Evolutionary conservation across 2,888 invertebrate genomes (phyloP).

Genomic region (Pachydiplax longipennis): DNA sequence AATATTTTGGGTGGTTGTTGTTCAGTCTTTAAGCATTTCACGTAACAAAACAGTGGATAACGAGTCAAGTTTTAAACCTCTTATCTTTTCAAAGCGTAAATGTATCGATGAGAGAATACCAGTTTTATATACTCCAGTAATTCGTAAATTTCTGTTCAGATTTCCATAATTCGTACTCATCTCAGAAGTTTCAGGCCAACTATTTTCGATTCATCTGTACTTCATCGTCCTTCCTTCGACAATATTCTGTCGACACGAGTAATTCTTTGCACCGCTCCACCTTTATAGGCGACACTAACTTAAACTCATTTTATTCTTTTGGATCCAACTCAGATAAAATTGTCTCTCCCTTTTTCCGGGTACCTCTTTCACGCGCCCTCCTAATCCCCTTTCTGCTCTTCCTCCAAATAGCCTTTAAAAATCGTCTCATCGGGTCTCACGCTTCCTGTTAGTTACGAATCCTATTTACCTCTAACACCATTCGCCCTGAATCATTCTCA

Average conservation of each 20-base stretch:
- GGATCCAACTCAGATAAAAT: background rate
- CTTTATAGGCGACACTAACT: background rate
- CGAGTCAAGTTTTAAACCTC: too few relatives aligned
- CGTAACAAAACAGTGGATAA: too few relatives aligned
- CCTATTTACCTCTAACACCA: background rate
- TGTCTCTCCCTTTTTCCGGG: background rate
- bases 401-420: background rate
- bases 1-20: too few relatives aligned
- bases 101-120: too few relatives aligned
- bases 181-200: too few relatives aligned
- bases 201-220: too few relatives aligned
- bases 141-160: background rate
- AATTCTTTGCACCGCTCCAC: background rate
- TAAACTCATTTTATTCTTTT: background rate
- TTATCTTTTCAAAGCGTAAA: too few relatives aligned
- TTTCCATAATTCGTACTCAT: too few relatives aligned
- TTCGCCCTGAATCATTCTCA: background rate
- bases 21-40: too few relatives aligned
- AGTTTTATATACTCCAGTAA: too few relatives aligned
- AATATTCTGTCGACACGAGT: background rate
- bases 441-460: background rate
- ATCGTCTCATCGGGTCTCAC: background rate
- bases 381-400: background rate
- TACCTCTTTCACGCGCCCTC: background rate
- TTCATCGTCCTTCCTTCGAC: background rate